These are phyloP conservation scores for Graptemys geographica DNA, from an alignment of 2,797 vertebrate species.

Conservation along the genomic window DNA sequence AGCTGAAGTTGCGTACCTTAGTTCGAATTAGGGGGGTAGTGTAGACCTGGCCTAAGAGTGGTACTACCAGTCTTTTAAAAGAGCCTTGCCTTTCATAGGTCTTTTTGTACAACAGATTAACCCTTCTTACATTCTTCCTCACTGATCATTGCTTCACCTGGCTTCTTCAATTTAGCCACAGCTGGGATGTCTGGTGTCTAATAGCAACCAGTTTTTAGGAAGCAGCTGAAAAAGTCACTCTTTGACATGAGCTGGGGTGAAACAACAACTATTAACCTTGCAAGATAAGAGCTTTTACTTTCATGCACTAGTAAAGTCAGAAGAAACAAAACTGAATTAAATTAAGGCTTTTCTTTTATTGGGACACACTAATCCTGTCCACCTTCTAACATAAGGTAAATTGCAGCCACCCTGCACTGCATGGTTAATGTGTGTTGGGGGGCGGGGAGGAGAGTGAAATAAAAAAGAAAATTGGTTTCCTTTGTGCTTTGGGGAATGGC, in stretches of 20 bases:
- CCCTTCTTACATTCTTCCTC: neutral
- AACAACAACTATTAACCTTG: neutral
- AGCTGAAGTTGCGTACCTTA: too few species aligned
- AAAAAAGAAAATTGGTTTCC: neutral
- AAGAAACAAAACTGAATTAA: neutral
- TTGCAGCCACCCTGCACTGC: neutral
- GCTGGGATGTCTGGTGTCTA: neutral
- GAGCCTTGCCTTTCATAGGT: neutral
- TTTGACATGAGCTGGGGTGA: neutral
- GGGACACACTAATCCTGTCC: neutral
- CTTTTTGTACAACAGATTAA: neutral
- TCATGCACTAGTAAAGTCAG: neutral
- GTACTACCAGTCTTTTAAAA: neutral
- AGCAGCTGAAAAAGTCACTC: neutral
- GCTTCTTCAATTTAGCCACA: neutral
- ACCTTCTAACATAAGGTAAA: neutral
- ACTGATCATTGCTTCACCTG: neutral
- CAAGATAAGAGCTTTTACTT: neutral
- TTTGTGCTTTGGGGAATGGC: neutral
- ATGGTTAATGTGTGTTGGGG: neutral
- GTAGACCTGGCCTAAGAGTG: too few species aligned
- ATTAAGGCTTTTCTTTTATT: neutral
- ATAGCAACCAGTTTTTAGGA: conserved; percentile 8
- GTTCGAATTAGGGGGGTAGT: too few species aligned
- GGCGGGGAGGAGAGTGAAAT: neutral